Conservation (phyloP, 2,888 invertebrate genomes). For the Spodoptera exigua region DNA sequence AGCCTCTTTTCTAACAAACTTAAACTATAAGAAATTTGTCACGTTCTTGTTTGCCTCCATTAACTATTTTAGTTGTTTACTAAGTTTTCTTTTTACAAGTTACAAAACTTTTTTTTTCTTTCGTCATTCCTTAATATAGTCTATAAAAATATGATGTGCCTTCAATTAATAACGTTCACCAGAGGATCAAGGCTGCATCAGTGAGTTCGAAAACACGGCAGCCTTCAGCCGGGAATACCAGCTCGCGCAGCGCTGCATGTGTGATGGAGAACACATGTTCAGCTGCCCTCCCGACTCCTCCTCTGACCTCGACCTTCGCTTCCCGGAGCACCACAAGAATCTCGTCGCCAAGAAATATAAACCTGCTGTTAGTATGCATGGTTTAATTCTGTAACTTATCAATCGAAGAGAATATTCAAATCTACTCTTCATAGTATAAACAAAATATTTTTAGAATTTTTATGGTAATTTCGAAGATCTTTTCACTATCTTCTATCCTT, state of each 20-base stretch:
- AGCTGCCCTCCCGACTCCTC: constrained; percentile 92
- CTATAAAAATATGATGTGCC: not conserved
- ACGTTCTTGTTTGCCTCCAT: no score
- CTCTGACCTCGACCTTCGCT: constrained; percentile 90
- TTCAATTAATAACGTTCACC: constrained; percentile 45
- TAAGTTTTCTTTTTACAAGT: no score
- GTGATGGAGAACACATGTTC: constrained; percentile 99
- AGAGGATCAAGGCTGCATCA: constrained; percentile 96
- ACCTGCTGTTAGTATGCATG: constrained; percentile 78
- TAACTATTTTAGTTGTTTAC: no score
- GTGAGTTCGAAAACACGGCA: constrained; percentile 97
- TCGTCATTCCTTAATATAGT: no score
- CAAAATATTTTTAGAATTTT: constrained; percentile 43
- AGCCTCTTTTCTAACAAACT: no score
- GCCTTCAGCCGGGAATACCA: constrained; percentile 98
- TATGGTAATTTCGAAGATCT: constrained; percentile 18
- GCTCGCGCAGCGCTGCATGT: constrained; percentile 98
- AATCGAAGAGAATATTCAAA: constrained; percentile 19
- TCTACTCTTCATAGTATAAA: constrained; percentile 3
- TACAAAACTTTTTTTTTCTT: no score
- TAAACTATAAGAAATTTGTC: no score
- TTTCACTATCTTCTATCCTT: constrained; percentile 26
- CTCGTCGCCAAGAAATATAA: constrained; percentile 94
- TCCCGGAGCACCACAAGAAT: constrained; percentile 91
- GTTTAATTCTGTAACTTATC: constrained; percentile 33